Evolutionary conservation across 2,113 vertebrate genomes (phyloP).

Genomic region (Speoplatyrhinus poulsoni): DNA sequence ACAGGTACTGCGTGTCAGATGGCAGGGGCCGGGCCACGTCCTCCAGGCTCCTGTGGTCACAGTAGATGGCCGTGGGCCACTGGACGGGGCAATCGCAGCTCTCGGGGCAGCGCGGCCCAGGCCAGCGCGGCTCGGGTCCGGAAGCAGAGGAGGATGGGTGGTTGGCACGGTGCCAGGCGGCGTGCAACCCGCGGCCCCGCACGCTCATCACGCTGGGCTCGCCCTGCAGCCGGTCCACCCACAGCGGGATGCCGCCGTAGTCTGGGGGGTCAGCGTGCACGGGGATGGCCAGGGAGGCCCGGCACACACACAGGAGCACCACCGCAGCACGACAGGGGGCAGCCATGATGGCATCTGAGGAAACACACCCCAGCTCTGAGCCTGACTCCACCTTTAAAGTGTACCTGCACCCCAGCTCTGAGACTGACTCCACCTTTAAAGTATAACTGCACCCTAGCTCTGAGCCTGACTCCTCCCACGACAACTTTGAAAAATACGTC

Average conservation of each 20-base stretch:
- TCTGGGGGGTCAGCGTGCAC: slow-evolving; percentile 48
- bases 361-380: no score
- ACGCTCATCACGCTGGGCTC: slow-evolving; percentile 79
- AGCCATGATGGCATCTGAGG: slow-evolving; percentile 42
- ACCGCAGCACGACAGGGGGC: slow-evolving; percentile 3
- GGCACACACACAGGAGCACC: slow-evolving; percentile 43
- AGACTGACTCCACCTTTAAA: no score
- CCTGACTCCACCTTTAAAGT: no score
- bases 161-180: slow-evolving; percentile 63
- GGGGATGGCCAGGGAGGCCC: slow-evolving; percentile 22
- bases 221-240: slow-evolving; percentile 72
- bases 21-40: slow-evolving; percentile 50
- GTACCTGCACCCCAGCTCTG: no score
- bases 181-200: slow-evolving; percentile 60
- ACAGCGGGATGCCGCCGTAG: slow-evolving; percentile 76
- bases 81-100: slow-evolving; percentile 78
- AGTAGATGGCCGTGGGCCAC: slow-evolving; percentile 78
- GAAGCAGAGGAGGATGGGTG: slow-evolving; percentile 24
- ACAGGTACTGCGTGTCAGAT: slow-evolving; percentile 69
- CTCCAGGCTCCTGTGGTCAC: slow-evolving; percentile 66
- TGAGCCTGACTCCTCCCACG: no score
- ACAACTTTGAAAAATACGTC: no score
- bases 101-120: slow-evolving; percentile 54
- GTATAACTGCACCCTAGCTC: no score
- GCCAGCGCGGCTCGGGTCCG: slow-evolving; percentile 47